A percentile compares a stretch with the other conserved stretches of the same genome.
These are phyloP conservation scores for Oscheius myriophilus DNA, from an alignment of 2,888 invertebrate species.

Conservation along the genomic window DNA sequence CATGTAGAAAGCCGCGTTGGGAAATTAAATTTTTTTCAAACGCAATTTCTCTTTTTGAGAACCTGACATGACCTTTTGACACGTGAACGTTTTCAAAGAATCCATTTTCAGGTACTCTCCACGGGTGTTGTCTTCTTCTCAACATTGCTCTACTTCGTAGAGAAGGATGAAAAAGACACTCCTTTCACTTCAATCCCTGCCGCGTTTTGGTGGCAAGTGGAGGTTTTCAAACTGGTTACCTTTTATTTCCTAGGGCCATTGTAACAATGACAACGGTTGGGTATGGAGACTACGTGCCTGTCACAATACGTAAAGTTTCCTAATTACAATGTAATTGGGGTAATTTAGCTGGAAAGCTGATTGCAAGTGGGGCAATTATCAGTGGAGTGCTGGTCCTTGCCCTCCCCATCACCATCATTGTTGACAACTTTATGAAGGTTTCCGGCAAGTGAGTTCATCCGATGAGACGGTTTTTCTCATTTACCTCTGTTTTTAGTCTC, in stretches of 20 bases:
- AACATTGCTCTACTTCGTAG: conserved; percentile 65
- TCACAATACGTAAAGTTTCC: conserved; percentile 58
- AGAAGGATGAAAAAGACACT: conserved; percentile 65
- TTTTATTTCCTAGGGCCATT: conserved; percentile 47
- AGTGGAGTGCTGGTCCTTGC: conserved; percentile 67
- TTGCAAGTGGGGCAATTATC: conserved; percentile 68
- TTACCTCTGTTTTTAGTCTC: too few species aligned
- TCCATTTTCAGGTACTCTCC: conserved; percentile 54
- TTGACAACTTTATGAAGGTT: conserved; percentile 69
- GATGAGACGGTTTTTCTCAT: too few species aligned
- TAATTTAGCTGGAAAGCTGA: conserved; percentile 57
- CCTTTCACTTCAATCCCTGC: conserved; percentile 67
- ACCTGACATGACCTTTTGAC: too few species aligned
- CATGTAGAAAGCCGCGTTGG: too few species aligned
- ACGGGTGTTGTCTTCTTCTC: conserved; percentile 69
- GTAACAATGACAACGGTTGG: conserved; percentile 68
- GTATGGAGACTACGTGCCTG: conserved; percentile 65
- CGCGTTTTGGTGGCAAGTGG: conserved; percentile 63
- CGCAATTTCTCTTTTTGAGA: too few species aligned
- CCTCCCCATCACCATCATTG: conserved; percentile 69
- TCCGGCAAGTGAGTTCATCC: conserved; percentile 60
- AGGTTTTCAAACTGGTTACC: background rate
- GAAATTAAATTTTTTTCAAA: too few species aligned
- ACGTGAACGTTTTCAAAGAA: too few species aligned
- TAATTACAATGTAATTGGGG: background rate